phyloP scores from a whole-genome alignment of 2,113 vertebrate genomes.

The Orthochromis indermauri region DNA sequence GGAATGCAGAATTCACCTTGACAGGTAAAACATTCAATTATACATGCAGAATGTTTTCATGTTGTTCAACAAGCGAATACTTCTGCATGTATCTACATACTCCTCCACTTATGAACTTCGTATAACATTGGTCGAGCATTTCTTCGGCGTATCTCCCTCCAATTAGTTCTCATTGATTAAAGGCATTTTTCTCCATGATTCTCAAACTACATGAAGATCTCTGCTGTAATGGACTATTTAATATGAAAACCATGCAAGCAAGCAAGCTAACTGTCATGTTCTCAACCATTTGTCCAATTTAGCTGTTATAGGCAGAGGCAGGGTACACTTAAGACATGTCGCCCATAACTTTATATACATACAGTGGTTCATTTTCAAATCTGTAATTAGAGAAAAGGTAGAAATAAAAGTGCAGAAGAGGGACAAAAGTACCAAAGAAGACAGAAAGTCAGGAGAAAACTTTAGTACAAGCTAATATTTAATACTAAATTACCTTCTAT shows the following conservation, averaged over 20 bases:
- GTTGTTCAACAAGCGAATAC: neutral
- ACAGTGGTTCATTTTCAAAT: rapidly evolving
- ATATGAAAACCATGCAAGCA: neutral
- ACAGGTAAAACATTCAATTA: neutral
- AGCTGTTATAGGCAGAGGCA: neutral
- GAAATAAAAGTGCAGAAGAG: neutral
- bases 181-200: neutral
- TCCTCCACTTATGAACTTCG: neutral
- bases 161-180: neutral
- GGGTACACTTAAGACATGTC: neutral
- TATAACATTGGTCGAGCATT: neutral
- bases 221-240: neutral
- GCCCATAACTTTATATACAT: neutral
- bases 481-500: neutral
- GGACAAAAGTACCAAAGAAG: neutral
- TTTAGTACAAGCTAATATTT: neutral
- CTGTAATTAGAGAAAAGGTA: neutral
- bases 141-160: neutral
- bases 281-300: neutral
- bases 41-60: neutral
- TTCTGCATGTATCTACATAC: neutral
- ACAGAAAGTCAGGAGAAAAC: rapidly evolving
- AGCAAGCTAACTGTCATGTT: neutral
- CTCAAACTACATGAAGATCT: neutral
- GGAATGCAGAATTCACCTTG: neutral